Base-by-base conservation (phyloP, 2,888 invertebrate genomes). In the Tricholauxania praeusta region DNA sequence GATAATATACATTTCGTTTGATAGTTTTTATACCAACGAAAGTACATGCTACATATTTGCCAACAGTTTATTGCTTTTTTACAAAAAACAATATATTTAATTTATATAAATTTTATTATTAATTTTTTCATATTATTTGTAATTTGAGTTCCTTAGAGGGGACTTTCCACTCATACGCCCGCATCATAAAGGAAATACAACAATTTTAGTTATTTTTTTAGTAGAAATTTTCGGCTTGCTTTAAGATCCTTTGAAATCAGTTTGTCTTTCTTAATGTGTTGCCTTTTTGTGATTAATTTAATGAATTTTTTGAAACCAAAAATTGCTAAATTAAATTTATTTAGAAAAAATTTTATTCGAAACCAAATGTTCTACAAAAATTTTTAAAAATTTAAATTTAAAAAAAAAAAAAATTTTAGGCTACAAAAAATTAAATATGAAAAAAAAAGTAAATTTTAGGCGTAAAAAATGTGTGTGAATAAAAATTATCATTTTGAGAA, bases 341-440 rank as follows among this genome's bases (percentile, higher is more conserved):
- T 84, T 84, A 84, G 85, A 83, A 78, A 78, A 84, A 84, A 85
- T 84, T 84, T 85, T 85, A 83, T 75, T 74, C 72, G 76, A 76
- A 77, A 72, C 59, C 74, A 74, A 72, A 71, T 65, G 28, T 39
- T 39, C 39, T 39, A 39, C 39, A 39, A 57, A 71, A 75, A 69
- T n/a, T 76, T 76, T 76, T 76, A 57, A 52, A 66, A 73, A 65
- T 74, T 60, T 68, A 73, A 66, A 73, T 53, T 17, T 17, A 65
- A 19, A 55, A 51, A 71, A 17, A 51, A 28, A 65, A 22, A 57
- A 17, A 62, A 73, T 75, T 72, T 72, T 67, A 72, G 70, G 73
- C 53, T 47, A 72, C 55, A 67, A 63, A 75, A 73, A 19, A 72
- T 67, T 64, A 74, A 75, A 78, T 73, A 74, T 63, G 72, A 76